phyloP scores from a whole-genome alignment of 1,140 invertebrate species.

The Asobara japonica region DNA sequence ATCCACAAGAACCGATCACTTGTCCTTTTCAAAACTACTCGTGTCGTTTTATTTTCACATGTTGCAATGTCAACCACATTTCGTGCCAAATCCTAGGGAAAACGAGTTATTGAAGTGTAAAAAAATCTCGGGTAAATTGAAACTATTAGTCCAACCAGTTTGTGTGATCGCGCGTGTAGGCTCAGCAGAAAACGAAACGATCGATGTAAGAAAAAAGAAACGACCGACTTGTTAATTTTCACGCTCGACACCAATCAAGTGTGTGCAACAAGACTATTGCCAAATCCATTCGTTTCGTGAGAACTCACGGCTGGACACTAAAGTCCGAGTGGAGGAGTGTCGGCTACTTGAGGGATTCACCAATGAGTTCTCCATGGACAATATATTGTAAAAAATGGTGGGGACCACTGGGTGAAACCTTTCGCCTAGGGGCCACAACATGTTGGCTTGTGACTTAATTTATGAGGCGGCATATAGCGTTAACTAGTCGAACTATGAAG shows the following conservation, averaged over 20 bases:
- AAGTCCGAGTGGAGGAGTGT: not conserved
- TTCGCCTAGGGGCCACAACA: not conserved
- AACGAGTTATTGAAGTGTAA: conserved; percentile 8
- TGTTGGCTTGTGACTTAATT: not conserved
- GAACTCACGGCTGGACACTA: not conserved
- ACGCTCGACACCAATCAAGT: not conserved
- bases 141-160: not conserved
- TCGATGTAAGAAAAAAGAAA: not conserved
- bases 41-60: not conserved
- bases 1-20: no score
- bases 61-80: conserved; percentile 23
- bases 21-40: not conserved
- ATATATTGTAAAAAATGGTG: not conserved
- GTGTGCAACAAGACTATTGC: not conserved
- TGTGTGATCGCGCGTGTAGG: not conserved
- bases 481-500: no score
- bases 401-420: conserved; percentile 5
- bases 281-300: not conserved
- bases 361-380: conserved; percentile 6
- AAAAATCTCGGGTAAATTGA: not conserved
- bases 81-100: not conserved
- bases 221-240: not conserved
- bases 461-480: not conserved
- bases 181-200: not conserved
- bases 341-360: conserved; percentile 24